Percentiles rank a stretch among this genome's conserved stretches.
Conservation (phyloP, 2,797 vertebrate species). For the Glyptemys insculpta region DNA sequence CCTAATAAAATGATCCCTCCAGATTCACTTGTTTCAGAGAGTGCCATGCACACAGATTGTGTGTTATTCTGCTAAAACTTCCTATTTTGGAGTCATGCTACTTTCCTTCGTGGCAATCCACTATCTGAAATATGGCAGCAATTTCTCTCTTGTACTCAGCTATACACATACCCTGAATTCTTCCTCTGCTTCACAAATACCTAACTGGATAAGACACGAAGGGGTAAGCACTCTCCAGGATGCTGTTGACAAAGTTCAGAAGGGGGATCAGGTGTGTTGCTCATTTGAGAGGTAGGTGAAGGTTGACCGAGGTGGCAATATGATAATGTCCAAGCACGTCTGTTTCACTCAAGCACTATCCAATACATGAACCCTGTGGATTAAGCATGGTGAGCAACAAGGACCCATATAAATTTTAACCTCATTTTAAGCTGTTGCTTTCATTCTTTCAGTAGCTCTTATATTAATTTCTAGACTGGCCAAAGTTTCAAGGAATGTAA, state of each 20-base stretch:
- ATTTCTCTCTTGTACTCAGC: not conserved
- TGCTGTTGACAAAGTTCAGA: not conserved
- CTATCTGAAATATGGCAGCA: not conserved
- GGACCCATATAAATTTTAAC: not conserved
- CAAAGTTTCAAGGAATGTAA: not conserved
- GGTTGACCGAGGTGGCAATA: not conserved
- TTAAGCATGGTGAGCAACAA: not conserved
- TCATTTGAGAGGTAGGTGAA: not conserved
- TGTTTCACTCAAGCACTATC: not conserved
- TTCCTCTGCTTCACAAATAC: not conserved
- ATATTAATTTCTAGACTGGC: not conserved
- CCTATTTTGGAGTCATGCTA: not conserved
- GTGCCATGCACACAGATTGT: not conserved
- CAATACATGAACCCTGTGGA: not conserved
- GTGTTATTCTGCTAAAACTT: not conserved
- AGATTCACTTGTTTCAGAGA: not conserved
- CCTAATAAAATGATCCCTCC: not conserved
- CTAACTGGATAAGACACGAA: not conserved
- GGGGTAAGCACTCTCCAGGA: not conserved
- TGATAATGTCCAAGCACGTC: not conserved
- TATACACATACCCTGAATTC: not conserved
- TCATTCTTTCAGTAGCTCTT: not conserved
- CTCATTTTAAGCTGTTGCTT: not conserved
- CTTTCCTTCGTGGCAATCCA: not conserved
- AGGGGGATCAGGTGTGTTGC: not conserved